phyloP scores from a whole-genome alignment of 1,140 invertebrate genomes.

The Zaprionus davidi region DNA sequence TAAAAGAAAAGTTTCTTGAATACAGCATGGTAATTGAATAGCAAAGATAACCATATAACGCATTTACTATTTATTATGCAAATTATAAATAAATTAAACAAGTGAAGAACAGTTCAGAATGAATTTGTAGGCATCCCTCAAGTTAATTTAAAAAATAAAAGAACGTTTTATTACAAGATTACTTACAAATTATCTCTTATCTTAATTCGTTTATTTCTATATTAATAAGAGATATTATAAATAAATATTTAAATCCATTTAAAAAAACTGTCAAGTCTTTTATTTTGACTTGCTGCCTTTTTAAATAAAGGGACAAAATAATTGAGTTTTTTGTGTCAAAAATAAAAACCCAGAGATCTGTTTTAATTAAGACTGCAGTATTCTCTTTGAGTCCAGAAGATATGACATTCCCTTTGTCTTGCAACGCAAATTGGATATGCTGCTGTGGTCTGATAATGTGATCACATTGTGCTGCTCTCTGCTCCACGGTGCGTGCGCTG shows the following conservation, averaged over 20 bases:
- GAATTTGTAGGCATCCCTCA: too few species aligned
- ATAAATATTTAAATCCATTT: too few species aligned
- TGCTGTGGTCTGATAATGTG: constrained; percentile 6
- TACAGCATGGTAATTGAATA: background rate
- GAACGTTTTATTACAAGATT: rapidly evolving
- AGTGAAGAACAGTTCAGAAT: too few species aligned
- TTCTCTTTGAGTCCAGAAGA: background rate
- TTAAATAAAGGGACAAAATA: background rate
- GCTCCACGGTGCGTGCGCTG: background rate
- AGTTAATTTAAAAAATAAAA: too few species aligned
- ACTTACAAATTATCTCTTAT: too few species aligned
- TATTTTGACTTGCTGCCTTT: background rate
- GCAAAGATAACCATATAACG: background rate
- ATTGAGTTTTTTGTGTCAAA: background rate
- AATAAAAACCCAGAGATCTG: background rate
- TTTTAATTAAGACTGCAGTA: background rate
- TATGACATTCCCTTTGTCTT: background rate
- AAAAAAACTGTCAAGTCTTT: background rate
- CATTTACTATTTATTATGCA: background rate
- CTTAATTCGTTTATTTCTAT: too few species aligned
- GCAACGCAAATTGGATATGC: background rate
- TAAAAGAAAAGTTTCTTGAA: rapidly evolving
- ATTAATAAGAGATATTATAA: too few species aligned
- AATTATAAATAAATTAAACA: background rate
- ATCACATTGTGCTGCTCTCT: background rate